A percentile compares a stretch with the other conserved stretches of the same genome.
Evolutionary conservation across 2,113 vertebrate genomes (phyloP).

Genomic region (Rana temporaria): DNA sequence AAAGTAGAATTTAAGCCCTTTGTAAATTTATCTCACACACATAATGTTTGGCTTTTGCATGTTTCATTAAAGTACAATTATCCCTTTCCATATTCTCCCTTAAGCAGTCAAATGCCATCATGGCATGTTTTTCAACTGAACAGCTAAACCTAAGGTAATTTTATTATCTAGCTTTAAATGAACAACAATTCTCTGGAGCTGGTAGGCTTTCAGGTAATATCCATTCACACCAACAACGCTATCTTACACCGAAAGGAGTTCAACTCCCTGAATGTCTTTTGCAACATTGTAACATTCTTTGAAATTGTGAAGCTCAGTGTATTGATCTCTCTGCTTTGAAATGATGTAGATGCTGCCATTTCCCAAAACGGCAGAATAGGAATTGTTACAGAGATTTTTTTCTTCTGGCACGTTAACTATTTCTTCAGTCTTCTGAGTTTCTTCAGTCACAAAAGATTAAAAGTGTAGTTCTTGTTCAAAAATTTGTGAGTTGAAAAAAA

Average conservation of each 20-base stretch:
- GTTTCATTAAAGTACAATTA: neutral
- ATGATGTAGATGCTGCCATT: slow-evolving; percentile 43
- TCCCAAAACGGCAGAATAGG: slow-evolving; percentile 42
- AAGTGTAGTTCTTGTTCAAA: neutral
- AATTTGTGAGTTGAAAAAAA: neutral
- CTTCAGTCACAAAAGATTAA: slow-evolving; percentile 1
- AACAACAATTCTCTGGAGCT: slow-evolving; percentile 47
- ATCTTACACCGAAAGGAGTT: slow-evolving; percentile 46
- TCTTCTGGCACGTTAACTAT: slow-evolving; percentile 24
- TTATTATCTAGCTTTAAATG: slow-evolving; percentile 52
- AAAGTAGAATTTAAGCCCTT: neutral
- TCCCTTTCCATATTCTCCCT: slow-evolving; percentile 11
- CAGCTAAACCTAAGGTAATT: slow-evolving; percentile 34
- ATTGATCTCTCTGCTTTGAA: slow-evolving; percentile 54
- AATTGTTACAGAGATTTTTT: slow-evolving; percentile 23
- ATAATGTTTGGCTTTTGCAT: too few relatives aligned
- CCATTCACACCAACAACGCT: slow-evolving; percentile 33
- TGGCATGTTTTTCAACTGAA: slow-evolving; percentile 37
- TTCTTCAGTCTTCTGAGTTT: neutral
- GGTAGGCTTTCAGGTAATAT: slow-evolving; percentile 29
- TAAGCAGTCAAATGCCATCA: slow-evolving; percentile 28
- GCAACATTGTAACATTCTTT: slow-evolving; percentile 52
- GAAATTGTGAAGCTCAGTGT: slow-evolving; percentile 51
- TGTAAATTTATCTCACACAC: too few relatives aligned
- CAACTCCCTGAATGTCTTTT: slow-evolving; percentile 54